Evolutionary conservation across 2,797 vertebrate species (phyloP), one percentile per base, ranked within the genome.

Genomic region (Synanceia verrucosa): DNA sequence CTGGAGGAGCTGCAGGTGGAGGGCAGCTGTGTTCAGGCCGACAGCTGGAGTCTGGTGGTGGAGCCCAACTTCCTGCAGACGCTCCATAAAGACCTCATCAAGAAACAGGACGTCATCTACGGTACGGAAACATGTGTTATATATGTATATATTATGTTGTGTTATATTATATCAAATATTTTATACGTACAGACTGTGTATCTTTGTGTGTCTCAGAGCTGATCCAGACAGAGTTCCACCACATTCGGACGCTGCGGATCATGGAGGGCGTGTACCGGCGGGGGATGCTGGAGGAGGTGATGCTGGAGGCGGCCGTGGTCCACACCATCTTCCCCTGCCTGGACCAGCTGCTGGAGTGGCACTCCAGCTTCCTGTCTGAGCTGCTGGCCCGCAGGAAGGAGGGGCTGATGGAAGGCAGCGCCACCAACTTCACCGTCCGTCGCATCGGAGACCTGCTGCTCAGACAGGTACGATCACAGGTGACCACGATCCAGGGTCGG

Each of bases 221-320:
- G 50, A 97, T 99, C 81, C 97, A 98, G 94, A 99, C 97, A 0
- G 97, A 99, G 91, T 91, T 98, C 36, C 97, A 97, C 81, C 97
- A 99, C 0, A 95, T 99, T 3, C 94, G 96, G 33, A 99, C 97
- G 0, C 78, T 99, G 85, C 92, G 96, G 81, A 97, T 99, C 88
- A 98, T 99, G 97, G 96, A 95, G 31, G 92, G 94, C 0, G 93
- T 99, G 59, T 98, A 96, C 88, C 93, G 96, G 26, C 94, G 94
- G 36, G 96, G 96, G 1, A 95, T 99, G 96, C 91, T 95, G 88
- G 97, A 98, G 51, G 97, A 99, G 56, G 95, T 98, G 77, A 93
- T 96, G 93, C 76, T 97, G 83, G 97, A 99, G 61, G 94, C 93
- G 0, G 92, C 86, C 0, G 82, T 94, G 7, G 96, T 96, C 1